Conservation (phyloP, 2,113 vertebrate genomes). For the Scalopus aquaticus region DNA sequence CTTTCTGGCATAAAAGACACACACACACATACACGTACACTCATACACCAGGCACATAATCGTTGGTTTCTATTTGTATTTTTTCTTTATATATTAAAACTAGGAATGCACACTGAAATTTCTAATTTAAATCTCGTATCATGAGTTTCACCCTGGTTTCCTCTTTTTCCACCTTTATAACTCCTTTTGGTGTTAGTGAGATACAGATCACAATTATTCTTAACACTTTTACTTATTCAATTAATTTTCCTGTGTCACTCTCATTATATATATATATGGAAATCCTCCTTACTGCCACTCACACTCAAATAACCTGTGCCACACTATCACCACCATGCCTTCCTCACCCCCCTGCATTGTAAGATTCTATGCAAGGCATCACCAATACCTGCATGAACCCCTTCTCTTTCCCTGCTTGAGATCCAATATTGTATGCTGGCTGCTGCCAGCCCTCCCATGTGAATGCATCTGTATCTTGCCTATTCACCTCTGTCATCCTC, state of each 20-base stretch:
- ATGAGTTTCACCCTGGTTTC: not conserved
- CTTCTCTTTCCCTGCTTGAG: not conserved
- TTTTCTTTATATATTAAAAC: not conserved
- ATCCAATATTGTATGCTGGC: not conserved
- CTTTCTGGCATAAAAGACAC: not conserved
- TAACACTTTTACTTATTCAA: not conserved
- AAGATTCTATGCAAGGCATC: no score
- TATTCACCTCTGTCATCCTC: not conserved
- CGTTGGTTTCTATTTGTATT: not conserved
- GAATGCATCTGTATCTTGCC: not conserved
- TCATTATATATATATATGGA: not conserved
- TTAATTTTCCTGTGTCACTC: not conserved
- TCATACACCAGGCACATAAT: no score
- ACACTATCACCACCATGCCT: not conserved
- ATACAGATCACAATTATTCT: not conserved
- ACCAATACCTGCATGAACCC: fast-evolving
- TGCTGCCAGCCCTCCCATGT: fast-evolving
- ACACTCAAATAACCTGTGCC: not conserved
- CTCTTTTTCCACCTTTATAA: not conserved
- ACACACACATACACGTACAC: no score
- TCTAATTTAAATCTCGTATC: not conserved
- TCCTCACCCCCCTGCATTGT: fast-evolving
- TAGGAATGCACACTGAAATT: not conserved
- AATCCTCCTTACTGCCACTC: not conserved
- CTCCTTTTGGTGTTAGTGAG: not conserved